Conservation (phyloP, 1,140 invertebrate genomes). For the Sipha flava region DNA sequence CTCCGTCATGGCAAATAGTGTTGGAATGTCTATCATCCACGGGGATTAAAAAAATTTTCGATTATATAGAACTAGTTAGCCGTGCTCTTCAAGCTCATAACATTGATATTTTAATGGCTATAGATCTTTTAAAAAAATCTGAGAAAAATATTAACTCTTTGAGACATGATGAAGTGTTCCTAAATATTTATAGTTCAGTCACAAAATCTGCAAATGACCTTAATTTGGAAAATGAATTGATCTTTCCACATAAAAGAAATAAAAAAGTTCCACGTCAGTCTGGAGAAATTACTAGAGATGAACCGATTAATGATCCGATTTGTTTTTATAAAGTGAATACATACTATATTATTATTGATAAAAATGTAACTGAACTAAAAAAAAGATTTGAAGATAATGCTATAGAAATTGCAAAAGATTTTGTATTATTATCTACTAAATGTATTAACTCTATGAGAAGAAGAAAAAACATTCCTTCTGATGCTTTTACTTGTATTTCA, state of each 20-base stretch:
- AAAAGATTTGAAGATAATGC: background rate
- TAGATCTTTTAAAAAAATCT: background rate
- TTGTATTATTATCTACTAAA: background rate
- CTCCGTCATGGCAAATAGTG: too few relatives aligned
- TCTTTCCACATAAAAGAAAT: background rate
- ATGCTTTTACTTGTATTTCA: background rate
- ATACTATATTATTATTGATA: background rate
- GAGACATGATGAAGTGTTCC: background rate
- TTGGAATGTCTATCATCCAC: too few relatives aligned
- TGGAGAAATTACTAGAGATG: background rate
- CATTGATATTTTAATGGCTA: background rate
- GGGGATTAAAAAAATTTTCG: background rate
- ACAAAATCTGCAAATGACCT: background rate
- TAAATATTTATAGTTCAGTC: background rate
- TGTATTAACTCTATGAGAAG: background rate
- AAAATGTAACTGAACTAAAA: background rate
- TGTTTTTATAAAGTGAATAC: background rate
- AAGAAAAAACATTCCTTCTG: background rate
- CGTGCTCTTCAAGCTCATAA: background rate
- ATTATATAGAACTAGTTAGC: background rate
- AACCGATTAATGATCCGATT: background rate
- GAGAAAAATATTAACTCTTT: background rate
- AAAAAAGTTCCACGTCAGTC: background rate
- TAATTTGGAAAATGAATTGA: background rate
- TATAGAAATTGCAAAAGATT: background rate